A percentile compares a stretch with the other conserved stretches of the same genome.
Conservation (phyloP, 2,113 vertebrate genomes). For the Nannobrachium achirus region DNA sequence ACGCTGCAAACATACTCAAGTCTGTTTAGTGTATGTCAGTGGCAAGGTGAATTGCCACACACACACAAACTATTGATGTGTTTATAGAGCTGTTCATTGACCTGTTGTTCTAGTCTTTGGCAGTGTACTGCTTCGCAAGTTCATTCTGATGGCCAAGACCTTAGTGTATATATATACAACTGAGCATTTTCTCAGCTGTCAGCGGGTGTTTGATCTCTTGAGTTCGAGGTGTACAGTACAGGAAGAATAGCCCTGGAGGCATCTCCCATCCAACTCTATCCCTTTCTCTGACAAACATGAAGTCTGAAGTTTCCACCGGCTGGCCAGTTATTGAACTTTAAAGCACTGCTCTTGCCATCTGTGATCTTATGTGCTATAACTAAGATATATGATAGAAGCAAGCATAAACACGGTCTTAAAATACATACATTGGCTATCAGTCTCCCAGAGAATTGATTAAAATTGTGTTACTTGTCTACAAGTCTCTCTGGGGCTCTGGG, state of each 20-base stretch:
- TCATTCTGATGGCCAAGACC: slow-evolving; percentile 29
- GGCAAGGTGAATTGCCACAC: too few species aligned
- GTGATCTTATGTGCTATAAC: slow-evolving; percentile 3
- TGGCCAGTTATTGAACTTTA: slow-evolving; percentile 14
- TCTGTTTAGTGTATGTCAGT: too few species aligned
- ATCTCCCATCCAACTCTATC: slow-evolving; percentile 23
- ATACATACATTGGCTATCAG: too few species aligned
- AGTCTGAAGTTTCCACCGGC: slow-evolving; percentile 37
- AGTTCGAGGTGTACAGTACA: not conserved
- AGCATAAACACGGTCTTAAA: slow-evolving; percentile 7
- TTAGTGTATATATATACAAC: slow-evolving; percentile 47
- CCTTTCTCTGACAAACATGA: slow-evolving; percentile 43
- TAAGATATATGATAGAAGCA: not conserved
- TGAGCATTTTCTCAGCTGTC: slow-evolving; percentile 24
- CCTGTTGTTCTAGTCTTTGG: slow-evolving; percentile 16
- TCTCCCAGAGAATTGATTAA: too few species aligned
- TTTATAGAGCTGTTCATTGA: not conserved
- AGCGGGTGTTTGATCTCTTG: not conserved
- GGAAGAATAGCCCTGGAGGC: slow-evolving; percentile 30
- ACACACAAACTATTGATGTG: not conserved
- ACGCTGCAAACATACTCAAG: too few species aligned
- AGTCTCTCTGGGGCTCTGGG: too few species aligned
- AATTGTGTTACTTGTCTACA: too few species aligned
- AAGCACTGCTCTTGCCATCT: slow-evolving; percentile 16
- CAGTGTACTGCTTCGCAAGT: slow-evolving; percentile 16